Evolutionary conservation across 2,797 vertebrate genomes (phyloP).

Genomic region (Numenius phaeopus): DNA sequence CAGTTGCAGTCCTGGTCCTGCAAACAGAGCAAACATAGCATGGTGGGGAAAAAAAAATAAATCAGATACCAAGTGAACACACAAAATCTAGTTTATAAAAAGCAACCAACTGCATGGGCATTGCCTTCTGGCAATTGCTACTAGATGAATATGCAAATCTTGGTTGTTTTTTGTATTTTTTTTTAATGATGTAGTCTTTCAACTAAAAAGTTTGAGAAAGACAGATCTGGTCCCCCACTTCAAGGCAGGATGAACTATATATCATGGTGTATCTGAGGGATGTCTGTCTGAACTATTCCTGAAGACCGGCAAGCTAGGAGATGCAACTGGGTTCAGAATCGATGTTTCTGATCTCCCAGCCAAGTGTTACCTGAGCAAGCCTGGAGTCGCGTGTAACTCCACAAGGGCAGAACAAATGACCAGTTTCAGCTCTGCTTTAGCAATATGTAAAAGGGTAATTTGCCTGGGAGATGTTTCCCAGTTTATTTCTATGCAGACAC

Average conservation of each 20-base stretch:
- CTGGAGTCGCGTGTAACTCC: not conserved
- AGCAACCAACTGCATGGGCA: too few relatives aligned
- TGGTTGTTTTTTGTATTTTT: too few relatives aligned
- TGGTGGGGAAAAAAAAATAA: fast-evolving
- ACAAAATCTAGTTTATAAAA: not conserved
- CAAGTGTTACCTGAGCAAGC: not conserved
- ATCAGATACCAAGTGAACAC: not conserved
- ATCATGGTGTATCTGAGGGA: not conserved
- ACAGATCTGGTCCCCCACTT: not conserved
- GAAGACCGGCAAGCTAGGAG: not conserved
- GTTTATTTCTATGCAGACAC: not conserved
- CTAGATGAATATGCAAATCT: not conserved
- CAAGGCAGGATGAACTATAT: not conserved
- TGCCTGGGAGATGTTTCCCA: not conserved
- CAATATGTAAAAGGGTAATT: not conserved
- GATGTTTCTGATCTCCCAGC: not conserved
- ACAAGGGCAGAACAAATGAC: not conserved
- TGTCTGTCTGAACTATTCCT: not conserved
- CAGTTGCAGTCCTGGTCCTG: not conserved
- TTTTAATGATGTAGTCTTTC: not conserved
- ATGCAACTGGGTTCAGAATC: not conserved
- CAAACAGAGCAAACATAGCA: not conserved
- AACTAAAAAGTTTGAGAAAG: not conserved
- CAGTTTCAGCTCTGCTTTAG: not conserved
- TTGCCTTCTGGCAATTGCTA: not conserved